Base-by-base conservation (phyloP, 2,113 vertebrate genomes). In the Nansenia antarctica region DNA sequence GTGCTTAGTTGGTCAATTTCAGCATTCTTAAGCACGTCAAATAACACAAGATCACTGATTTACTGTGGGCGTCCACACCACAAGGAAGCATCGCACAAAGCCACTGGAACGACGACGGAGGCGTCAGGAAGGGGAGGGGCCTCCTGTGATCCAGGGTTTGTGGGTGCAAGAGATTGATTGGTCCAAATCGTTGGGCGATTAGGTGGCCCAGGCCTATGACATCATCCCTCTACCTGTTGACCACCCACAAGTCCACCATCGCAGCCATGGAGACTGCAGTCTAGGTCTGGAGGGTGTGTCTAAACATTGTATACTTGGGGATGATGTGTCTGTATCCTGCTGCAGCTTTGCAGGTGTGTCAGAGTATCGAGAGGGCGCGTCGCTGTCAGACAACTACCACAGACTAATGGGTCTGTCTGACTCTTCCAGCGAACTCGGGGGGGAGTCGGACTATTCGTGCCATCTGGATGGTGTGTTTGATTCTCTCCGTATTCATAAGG, bases 191-290 rank as follows among this genome's bases (percentile, higher is more conserved):
- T 6, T 30, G 0, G 34, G 47, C 39, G 27, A 30, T 3, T 76
- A 68, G 8, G 24, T 15, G 1, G 35, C 24, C 0, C 70, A 69
- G 2, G 47, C 59, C 0, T 5, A 62, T 6, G 76, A 77, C 9
- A 66, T 89, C 77, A 79, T 89, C n/a, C 84, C 85, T 5, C 89
- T 86, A 20, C 87, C 86, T 65, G 29, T 58, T 7, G 29, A 30
- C 29, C 29, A 18, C 82, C 80, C 53, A n/a, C 82, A 49, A 82
- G 75, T 87, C 88, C 1, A 87, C 76, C 4, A 47, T 77, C 90
- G 91, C 31, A 91, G 93, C 80, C 92, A 87, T 82, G 92, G 92
- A 80, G 91, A 89, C 35, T 79, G 91, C 0, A 69, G 89, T 0
- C n/a, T n/a, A n/a, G n/a, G n/a, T n/a, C 90, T 81, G 0, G 92